phyloP scores from a whole-genome alignment of 1,140 invertebrate species.

The Cotesia typhae region DNA sequence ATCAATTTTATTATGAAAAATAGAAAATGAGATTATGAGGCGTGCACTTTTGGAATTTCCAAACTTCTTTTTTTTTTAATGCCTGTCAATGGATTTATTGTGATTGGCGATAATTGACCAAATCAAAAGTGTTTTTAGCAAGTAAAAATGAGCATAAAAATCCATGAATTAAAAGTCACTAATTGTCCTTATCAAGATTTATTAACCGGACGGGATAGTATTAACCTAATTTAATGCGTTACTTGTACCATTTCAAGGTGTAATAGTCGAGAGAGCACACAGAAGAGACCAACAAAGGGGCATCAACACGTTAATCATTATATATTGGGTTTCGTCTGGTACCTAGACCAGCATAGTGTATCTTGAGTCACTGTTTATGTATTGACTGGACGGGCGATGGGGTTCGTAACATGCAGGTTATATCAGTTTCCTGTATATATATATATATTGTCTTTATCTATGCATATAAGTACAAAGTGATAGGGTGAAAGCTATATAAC shows the following conservation, averaged over 20 bases:
- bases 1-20: too few relatives aligned
- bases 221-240: conserved; percentile 19
- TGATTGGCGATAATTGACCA: too few relatives aligned
- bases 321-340: conserved; percentile 20
- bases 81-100: too few relatives aligned
- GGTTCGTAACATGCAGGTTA: conserved; percentile 18
- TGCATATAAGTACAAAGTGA: conserved; percentile 11
- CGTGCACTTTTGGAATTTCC: too few relatives aligned
- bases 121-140: too few relatives aligned
- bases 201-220: neutral
- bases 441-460: neutral
- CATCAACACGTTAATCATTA: conserved; percentile 27
- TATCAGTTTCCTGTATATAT: neutral
- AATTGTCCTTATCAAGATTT: neutral
- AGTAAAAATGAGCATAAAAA: too few relatives aligned
- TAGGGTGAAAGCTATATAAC: conserved; percentile 1
- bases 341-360: neutral
- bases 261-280: conserved; percentile 24
- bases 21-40: too few relatives aligned
- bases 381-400: conserved; percentile 23
- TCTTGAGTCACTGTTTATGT: conserved; percentile 4
- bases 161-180: too few relatives aligned
- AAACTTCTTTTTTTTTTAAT: too few relatives aligned
- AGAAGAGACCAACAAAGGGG: conserved; percentile 13
- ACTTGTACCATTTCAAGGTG: conserved; percentile 13